Evolutionary conservation across 2,888 invertebrate species (phyloP), one percentile per base, ranked within the genome.

Genomic region (Malacosoma neustria): DNA sequence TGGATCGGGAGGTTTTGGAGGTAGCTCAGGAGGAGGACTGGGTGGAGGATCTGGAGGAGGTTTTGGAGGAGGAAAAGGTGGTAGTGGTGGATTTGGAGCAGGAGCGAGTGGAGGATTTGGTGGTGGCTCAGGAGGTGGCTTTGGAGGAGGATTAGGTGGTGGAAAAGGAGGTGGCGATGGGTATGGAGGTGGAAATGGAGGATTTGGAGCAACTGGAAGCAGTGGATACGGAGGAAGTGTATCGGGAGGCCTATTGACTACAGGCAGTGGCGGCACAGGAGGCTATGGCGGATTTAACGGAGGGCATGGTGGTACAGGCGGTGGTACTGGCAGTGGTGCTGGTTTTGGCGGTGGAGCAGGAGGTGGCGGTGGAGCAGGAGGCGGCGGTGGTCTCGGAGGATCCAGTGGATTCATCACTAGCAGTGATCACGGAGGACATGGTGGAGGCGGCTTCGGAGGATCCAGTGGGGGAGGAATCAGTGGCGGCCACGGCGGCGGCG

Each of bases 301-400:
- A 22, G 22, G 22, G 5, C 22, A 58, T 49, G 31, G 58, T 50
- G 40, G 60, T 41, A 41, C 48, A 48, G 30, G 54, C 54, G 51
- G 48, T 32, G 41, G 40, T 2, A 35, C 41, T n/a, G 40, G 41
- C 6, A 39, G 42, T 12, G 39, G 43, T 1, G 22, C 30, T 3
- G 38, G 37, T 13, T 36, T 39, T 3, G 41, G 40, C 9, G 13
- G 11, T 1, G 39, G 42, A 32, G 43, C 41, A 1, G 34, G 42
- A 13, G 38, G 37, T 15, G 32, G 38, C 9, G 39, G 35, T 7
- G 49, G 52, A 0, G 41, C 49, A 36, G 43, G 33, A 14, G 30
- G 33, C 33, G 45, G 48, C n/a, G 43, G 43, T 12, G 51, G 49
- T 2, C 48, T 40, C 13, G 40, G 44, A 22, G 40, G 41, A 2